Base-by-base conservation (phyloP, 2,113 vertebrate species). In the Callipepla squamata region DNA sequence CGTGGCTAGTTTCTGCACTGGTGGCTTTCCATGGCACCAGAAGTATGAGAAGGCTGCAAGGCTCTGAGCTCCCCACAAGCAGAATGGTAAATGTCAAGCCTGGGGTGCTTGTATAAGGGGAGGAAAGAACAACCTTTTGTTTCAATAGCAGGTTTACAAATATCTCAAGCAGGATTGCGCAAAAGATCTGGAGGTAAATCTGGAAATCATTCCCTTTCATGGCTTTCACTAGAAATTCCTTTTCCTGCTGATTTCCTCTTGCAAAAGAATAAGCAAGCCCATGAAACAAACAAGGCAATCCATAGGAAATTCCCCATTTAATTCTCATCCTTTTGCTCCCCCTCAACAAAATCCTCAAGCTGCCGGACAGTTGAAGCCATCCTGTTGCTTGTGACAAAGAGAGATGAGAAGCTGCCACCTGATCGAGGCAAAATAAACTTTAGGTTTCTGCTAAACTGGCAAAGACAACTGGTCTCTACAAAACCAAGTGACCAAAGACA, bases 281-380 rank as follows among this genome's bases (percentile, higher is more conserved):
- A 63, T 94, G 85, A 96, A 91, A 94, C 83, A 90, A 96, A 93
- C 76, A 91, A 90, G 42, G 55, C 80, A 85, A 90, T 87, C 59
- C 84, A 76, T 80, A 85, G 89, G 94, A 96, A 95, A 91, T 80
- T 57, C 25, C 63, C 80, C 47, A 80, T 93, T 94, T 96, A 87
- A 79, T 47, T 80, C 78, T 82, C 75, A 91, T 72, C 57, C 45
- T 92, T 91, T 89, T 44, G 80, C 40, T 59, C 59, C 21, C 36
- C 77, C 51, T 32, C 32, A 92, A 90, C 68, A 87, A 92, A 89
- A 61, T 89, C 80, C 89, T 89, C 50, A 55, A 87, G 51, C 38
- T 69, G 63, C 45, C 20, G 68, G 23, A 11, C 25, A 61, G 45
- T 59, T 93, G 79, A 59, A 80, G 55, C 50, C 0, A 0, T 6